Conservation (phyloP, 1,140 invertebrate genomes). For the Elymnias hypermnestra region DNA sequence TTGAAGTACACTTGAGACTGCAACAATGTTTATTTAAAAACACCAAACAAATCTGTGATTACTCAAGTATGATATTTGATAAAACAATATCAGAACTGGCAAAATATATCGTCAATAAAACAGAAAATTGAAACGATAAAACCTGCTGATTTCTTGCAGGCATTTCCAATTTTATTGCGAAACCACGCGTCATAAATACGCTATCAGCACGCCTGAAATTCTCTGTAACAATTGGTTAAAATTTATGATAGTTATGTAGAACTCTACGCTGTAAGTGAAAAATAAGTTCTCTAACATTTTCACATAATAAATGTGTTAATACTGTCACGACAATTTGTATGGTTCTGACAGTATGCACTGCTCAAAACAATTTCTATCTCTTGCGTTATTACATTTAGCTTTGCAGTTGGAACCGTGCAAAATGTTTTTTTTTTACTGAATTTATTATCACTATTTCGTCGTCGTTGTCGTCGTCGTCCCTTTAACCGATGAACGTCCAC, state of each 20-base stretch:
- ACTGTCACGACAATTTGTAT: conserved; percentile 23
- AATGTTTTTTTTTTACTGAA: too few relatives aligned
- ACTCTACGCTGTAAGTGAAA: conserved; percentile 14
- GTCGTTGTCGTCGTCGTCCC: too few relatives aligned
- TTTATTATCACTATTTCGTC: too few relatives aligned
- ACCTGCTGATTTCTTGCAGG: conserved; percentile 20
- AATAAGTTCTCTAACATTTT: conserved; percentile 19
- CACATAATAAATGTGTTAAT: conserved; percentile 24
- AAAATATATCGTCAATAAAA: conserved; percentile 27
- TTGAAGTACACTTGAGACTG: too few relatives aligned
- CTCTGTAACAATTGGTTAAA: conserved; percentile 7
- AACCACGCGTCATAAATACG: conserved; percentile 31
- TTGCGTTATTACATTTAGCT: too few relatives aligned
- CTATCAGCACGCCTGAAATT: conserved; percentile 18
- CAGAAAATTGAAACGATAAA: conserved; percentile 32
- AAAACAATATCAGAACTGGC: neutral
- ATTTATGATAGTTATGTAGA: conserved; percentile 5
- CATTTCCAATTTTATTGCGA: conserved; percentile 29
- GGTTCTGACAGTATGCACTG: conserved; percentile 20
- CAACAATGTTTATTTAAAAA: too few relatives aligned
- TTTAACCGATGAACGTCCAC: too few relatives aligned
- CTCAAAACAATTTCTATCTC: conserved; percentile 20
- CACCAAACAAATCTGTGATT: too few relatives aligned
- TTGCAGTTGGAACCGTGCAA: too few relatives aligned
- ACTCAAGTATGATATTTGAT: too few relatives aligned